A percentile compares a stretch with the other conserved stretches of the same genome.
phyloP scores from a whole-genome alignment of 2,888 invertebrate species.

The Megastigmus dorsalis region DNA sequence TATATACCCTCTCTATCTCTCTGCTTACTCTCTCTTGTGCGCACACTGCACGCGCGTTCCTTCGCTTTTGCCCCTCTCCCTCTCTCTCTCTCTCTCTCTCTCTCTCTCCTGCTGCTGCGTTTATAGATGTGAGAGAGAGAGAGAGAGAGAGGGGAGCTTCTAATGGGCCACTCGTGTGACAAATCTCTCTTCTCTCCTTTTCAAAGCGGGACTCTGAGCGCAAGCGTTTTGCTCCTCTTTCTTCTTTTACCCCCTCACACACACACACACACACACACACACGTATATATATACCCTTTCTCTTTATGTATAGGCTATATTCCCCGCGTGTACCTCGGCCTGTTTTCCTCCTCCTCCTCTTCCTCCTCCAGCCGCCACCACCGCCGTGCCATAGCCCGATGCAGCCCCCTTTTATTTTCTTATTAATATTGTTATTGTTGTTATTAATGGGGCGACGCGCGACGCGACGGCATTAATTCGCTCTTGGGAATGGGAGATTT shows the following conservation, averaged over 20 bases:
- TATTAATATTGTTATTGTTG: conserved; percentile 48
- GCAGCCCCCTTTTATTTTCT: conserved; percentile 23
- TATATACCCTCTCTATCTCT: not conserved
- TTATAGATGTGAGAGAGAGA: too few relatives aligned
- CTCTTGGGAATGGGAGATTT: conserved; percentile 16
- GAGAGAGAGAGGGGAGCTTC: too few relatives aligned
- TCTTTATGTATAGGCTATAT: too few relatives aligned
- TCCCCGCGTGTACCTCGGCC: conserved; percentile 5
- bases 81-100: not conserved
- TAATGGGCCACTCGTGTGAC: conserved; percentile 66
- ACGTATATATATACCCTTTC: too few relatives aligned
- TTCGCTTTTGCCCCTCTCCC: not conserved
- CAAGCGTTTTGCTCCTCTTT: conserved; percentile 1
- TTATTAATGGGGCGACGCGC: conserved; percentile 46
- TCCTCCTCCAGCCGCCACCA: not conserved
- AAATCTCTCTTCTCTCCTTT: conserved; percentile 54
- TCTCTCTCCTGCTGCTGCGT: conserved; percentile 3
- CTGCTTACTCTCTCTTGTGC: conserved; percentile 11
- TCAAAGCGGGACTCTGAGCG: not conserved
- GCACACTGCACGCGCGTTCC: too few relatives aligned
- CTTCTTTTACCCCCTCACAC: not conserved
- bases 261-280: too few relatives aligned
- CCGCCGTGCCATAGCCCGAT: not conserved
- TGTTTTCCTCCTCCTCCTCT: not conserved
- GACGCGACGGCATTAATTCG: conserved; percentile 26